These are phyloP conservation scores for Latheticus oryzae DNA, from an alignment of 2,888 invertebrate species.

Conservation along the genomic window DNA sequence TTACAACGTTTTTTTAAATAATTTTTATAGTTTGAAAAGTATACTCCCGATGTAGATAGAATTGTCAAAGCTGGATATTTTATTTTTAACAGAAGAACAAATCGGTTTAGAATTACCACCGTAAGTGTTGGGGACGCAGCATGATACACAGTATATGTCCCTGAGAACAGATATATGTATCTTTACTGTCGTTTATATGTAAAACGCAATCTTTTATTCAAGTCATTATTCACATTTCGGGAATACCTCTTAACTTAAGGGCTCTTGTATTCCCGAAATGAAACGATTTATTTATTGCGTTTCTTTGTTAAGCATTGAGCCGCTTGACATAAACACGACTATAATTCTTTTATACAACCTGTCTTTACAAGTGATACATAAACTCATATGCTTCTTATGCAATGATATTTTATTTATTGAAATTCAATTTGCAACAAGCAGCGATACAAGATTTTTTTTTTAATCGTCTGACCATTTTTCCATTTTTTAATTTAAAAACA, in stretches of 20 bases:
- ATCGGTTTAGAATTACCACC: constrained; percentile 42
- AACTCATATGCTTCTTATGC: too few species aligned
- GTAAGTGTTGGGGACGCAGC: constrained; percentile 41
- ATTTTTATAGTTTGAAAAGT: constrained; percentile 33
- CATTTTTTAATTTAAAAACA: neutral
- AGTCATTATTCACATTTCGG: constrained; percentile 37
- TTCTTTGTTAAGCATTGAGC: constrained; percentile 8
- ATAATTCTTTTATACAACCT: constrained; percentile 3
- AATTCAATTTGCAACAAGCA: neutral
- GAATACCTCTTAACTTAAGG: constrained; percentile 27
- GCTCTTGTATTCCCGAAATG: constrained; percentile 20
- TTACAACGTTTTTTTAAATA: constrained; percentile 26
- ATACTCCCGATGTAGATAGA: constrained; percentile 19
- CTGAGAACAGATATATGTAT: constrained; percentile 43
- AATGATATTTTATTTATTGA: constrained; percentile 3
- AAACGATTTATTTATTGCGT: constrained; percentile 34
- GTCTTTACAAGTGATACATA: too few species aligned
- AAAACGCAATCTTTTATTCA: constrained; percentile 42
- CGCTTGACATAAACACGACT: constrained; percentile 6
- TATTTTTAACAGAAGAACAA: constrained; percentile 41
- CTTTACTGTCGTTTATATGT: constrained; percentile 41
- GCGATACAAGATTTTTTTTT: neutral
- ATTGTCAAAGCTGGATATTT: constrained; percentile 29
- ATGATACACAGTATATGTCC: constrained; percentile 42
- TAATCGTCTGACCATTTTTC: too few species aligned